Base-by-base conservation (phyloP, 2,888 invertebrate species). In the Eurytoma californica region DNA sequence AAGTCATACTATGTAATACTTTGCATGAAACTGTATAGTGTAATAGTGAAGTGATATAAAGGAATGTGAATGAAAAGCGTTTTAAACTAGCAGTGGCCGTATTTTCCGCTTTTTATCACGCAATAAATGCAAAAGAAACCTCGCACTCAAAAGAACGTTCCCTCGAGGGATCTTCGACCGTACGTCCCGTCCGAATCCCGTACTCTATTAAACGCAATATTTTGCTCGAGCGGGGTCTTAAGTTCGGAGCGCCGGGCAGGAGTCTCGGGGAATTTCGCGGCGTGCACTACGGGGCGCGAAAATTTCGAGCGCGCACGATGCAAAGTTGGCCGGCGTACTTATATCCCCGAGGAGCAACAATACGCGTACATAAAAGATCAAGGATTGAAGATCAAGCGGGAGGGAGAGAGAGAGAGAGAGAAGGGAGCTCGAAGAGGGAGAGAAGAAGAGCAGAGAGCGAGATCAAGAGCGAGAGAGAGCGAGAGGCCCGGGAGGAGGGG, bases 401-500 rank as follows among this genome's bases (percentile, higher is more conserved):
- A 61, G 57, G n/a, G 53, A 57, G 30, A 51, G 28, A 55, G 3
- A 57, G 60, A 39, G 39, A 58, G 20, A n/a, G 16, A 20, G 49
- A 67, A 9, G 9, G 9, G 24, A 24, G 24, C 24, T 24, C 24
- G 24, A 39, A 7, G 69, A 69, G 39, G 55, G 47, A 47, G 20
- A 77, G 30, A 30, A 30, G 0, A 18, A 3, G 53, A 16, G 5
- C 18, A 58, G 18, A 53, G 75, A 39, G 28, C 55, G 67, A n/a
- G 55, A 69, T 13, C 39, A 20, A 51, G 39, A 73, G 66, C 65
- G 65, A 51, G 60, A 68, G 20, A 67, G 65, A 47, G n/a, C n/a
- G 57, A 67, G 18, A 49, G 24, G 47, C 20, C 24, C 63, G 73
- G 61, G 24, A 58, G 66, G 58, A 12, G 79, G 80, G 72, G 39